Percentiles rank a stretch among this genome's conserved stretches.
Evolutionary conservation across 2,113 vertebrate genomes (phyloP).

Genomic region (Mormyrus lacerda): DNA sequence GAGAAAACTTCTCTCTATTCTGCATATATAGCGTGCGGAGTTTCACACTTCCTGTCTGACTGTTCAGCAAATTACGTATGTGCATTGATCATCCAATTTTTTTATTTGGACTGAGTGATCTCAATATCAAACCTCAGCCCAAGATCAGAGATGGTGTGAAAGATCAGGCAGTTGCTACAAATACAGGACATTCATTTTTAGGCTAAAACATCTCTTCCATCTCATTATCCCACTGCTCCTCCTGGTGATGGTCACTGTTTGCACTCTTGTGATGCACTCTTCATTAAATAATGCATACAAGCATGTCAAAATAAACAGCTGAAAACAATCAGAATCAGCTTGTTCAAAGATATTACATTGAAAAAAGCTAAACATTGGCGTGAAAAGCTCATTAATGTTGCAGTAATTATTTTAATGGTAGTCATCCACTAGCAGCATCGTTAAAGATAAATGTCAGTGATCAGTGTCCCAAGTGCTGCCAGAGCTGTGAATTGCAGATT

Average conservation of each 20-base stretch:
- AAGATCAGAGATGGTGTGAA: background rate
- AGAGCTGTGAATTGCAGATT: background rate
- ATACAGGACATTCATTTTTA: background rate
- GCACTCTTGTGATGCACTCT: too few relatives aligned
- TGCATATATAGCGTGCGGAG: background rate
- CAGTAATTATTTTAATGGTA: background rate
- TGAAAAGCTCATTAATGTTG: background rate
- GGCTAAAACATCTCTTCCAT: background rate
- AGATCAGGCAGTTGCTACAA: background rate
- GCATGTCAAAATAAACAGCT: background rate
- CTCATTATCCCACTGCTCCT: background rate
- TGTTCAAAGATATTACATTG: background rate
- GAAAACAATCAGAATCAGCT: background rate
- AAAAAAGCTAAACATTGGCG: background rate
- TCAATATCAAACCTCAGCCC: background rate
- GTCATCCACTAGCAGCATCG: background rate
- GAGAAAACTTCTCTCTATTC: background rate
- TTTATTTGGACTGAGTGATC: background rate
- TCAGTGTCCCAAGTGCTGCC: background rate
- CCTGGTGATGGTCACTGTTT: background rate
- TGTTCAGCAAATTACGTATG: background rate
- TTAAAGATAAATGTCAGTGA: background rate
- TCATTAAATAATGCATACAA: background rate
- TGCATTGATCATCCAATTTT: background rate
- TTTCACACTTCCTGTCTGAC: slow-evolving; percentile 7